Conservation (phyloP, 2,888 invertebrate species). For the Nasonia oneida region DNA sequence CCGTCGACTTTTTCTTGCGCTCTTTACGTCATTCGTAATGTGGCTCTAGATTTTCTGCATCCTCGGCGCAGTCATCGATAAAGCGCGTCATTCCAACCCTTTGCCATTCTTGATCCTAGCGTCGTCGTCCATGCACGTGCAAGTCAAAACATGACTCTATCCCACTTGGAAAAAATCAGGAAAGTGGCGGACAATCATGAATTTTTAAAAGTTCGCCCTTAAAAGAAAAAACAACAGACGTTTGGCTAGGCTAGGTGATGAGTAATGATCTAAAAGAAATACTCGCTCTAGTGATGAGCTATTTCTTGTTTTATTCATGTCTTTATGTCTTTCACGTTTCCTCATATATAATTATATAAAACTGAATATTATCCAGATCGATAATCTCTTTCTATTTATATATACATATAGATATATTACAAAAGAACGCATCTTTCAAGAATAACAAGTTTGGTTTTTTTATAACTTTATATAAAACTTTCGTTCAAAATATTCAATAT, state of each 20-base stretch:
- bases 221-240: too few relatives aligned
- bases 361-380: conserved; percentile 23
- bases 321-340: conserved; percentile 35
- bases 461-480: conserved; percentile 47
- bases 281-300: too few relatives aligned
- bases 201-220: too few relatives aligned
- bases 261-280: neutral
- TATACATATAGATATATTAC: conserved; percentile 47
- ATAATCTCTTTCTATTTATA: conserved; percentile 32
- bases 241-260: neutral
- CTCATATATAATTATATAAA: conserved; percentile 29
- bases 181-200: too few relatives aligned
- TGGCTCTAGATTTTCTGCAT: too few relatives aligned
- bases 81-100: too few relatives aligned
- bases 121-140: too few relatives aligned
- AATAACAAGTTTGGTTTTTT: conserved; percentile 41
- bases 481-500: conserved; percentile 33
- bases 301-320: conserved; percentile 21
- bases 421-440: conserved; percentile 45
- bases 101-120: too few relatives aligned
- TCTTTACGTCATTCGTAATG: neutral
- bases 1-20: neutral
- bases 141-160: too few relatives aligned
- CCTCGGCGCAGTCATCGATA: too few relatives aligned
- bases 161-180: too few relatives aligned